phyloP scores from a whole-genome alignment of 2,797 vertebrate species.

The Xyrichtys novacula region DNA sequence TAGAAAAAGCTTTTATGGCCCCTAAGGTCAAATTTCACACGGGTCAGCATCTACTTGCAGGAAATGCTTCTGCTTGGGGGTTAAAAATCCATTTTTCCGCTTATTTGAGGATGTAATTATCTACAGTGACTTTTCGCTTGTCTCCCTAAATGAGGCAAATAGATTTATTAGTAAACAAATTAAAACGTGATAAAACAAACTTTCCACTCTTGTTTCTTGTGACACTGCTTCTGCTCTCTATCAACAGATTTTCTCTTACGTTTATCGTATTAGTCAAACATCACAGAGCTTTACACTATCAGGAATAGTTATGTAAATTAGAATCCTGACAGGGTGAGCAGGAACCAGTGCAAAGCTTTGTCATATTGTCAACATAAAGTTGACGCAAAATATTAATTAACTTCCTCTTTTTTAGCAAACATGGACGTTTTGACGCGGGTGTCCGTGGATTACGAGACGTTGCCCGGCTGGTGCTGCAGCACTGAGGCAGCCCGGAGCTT shows the following conservation, averaged over 20 bases:
- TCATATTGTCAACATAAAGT: no score
- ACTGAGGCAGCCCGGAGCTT: slow-evolving; percentile 83
- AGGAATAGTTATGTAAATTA: no score
- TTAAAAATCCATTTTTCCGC: slow-evolving; percentile 33
- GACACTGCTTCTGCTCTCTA: slow-evolving; percentile 3
- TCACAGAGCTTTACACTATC: no score
- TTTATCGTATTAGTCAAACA: background rate
- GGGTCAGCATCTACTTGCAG: slow-evolving; percentile 32
- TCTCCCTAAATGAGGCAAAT: slow-evolving; percentile 11
- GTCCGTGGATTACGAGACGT: slow-evolving; percentile 81
- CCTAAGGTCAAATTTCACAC: slow-evolving; percentile 17
- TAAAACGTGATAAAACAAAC: slow-evolving; percentile 3
- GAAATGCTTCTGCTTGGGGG: slow-evolving; percentile 18
- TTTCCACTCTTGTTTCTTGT: background rate
- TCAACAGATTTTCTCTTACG: background rate
- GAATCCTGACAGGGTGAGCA: no score
- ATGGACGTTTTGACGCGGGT: slow-evolving; percentile 87
- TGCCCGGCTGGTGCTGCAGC: slow-evolving; percentile 86
- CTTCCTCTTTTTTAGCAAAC: slow-evolving; percentile 77
- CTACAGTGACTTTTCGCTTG: background rate
- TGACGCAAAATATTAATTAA: no score
- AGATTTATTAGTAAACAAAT: slow-evolving; percentile 34
- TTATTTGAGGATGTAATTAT: slow-evolving; percentile 6
- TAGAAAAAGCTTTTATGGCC: background rate
- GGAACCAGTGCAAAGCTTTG: no score